Conservation (phyloP, 2,888 invertebrate genomes). For the Tanytarsus gracilentus region DNA sequence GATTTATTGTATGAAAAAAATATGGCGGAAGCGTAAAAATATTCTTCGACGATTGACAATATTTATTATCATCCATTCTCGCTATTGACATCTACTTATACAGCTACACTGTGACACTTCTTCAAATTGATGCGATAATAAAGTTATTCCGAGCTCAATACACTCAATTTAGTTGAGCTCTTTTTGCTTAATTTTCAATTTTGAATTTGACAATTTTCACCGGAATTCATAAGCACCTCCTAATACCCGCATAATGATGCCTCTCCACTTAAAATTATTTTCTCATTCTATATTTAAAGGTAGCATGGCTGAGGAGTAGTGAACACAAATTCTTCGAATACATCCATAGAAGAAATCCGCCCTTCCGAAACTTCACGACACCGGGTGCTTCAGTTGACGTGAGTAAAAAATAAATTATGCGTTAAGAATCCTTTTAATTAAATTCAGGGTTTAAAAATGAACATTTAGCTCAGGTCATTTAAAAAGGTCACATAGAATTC, state of each 20-base stretch:
- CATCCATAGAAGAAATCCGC: slow-evolving; percentile 66
- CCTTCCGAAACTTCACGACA: slow-evolving; percentile 56
- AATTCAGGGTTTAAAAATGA: not conserved
- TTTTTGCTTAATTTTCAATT: too few relatives aligned
- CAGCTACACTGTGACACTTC: too few relatives aligned
- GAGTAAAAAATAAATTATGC: slow-evolving; percentile 43
- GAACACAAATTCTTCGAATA: slow-evolving; percentile 65
- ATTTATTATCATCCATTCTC: slow-evolving; percentile 28
- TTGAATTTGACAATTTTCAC: too few relatives aligned
- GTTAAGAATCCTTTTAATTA: not conserved
- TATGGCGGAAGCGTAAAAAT: not conserved
- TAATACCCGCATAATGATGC: not conserved
- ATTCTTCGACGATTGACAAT: too few relatives aligned
- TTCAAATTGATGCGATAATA: slow-evolving; percentile 12
- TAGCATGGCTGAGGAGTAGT: slow-evolving; percentile 46
- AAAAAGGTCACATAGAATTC: too few relatives aligned
- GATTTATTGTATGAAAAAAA: slow-evolving; percentile 18
- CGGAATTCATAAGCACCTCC: too few relatives aligned
- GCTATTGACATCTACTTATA: too few relatives aligned
- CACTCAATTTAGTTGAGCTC: slow-evolving; percentile 23
- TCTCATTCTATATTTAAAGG: slow-evolving; percentile 35
- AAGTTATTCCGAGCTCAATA: slow-evolving; percentile 20
- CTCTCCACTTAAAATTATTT: not conserved
- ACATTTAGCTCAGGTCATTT: too few relatives aligned
- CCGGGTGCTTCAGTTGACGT: slow-evolving; percentile 67